These are phyloP conservation scores for Drosophila kanapiae DNA, from an alignment of 1,140 invertebrate genomes.

Conservation along the genomic window DNA sequence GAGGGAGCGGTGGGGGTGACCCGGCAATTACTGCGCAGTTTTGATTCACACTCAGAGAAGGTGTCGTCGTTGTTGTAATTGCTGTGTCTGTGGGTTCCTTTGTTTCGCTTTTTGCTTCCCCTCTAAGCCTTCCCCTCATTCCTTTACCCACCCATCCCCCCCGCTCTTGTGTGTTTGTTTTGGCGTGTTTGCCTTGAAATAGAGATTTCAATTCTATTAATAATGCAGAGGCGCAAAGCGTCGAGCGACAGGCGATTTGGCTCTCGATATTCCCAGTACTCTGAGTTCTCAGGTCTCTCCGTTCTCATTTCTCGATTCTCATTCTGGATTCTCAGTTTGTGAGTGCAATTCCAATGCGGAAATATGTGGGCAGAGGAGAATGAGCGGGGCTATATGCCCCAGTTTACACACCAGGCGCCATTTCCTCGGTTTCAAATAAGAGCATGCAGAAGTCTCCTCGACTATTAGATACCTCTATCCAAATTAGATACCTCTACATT, in stretches of 20 bases:
- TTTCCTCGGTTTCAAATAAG: background rate
- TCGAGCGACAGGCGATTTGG: constrained; percentile 36
- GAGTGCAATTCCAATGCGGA: constrained; percentile 60
- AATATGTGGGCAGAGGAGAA: constrained; percentile 20
- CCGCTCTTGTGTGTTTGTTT: constrained; percentile 15
- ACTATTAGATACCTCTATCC: background rate
- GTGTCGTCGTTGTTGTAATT: constrained; percentile 73
- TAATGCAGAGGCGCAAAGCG: constrained; percentile 66
- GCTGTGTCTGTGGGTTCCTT: constrained; percentile 46
- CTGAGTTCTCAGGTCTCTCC: constrained; percentile 17
- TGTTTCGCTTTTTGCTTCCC: constrained; percentile 49
- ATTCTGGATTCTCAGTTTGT: constrained; percentile 26
- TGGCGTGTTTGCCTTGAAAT: constrained; percentile 68
- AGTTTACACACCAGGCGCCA: constrained; percentile 39
- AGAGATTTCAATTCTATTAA: constrained; percentile 78
- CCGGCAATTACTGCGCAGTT: constrained; percentile 75
- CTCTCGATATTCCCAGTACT: constrained; percentile 37
- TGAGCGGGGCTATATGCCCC: constrained; percentile 16
- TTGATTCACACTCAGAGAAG: constrained; percentile 50
- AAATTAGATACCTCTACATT: too few relatives aligned
- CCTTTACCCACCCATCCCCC: background rate
- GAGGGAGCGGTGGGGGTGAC: constrained; percentile 14
- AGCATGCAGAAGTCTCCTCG: background rate
- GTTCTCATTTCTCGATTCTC: constrained; percentile 24
- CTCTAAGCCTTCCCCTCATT: background rate